These are phyloP conservation scores for Drymonia ruficornis DNA, from an alignment of 2,888 invertebrate species.

Conservation along the genomic window DNA sequence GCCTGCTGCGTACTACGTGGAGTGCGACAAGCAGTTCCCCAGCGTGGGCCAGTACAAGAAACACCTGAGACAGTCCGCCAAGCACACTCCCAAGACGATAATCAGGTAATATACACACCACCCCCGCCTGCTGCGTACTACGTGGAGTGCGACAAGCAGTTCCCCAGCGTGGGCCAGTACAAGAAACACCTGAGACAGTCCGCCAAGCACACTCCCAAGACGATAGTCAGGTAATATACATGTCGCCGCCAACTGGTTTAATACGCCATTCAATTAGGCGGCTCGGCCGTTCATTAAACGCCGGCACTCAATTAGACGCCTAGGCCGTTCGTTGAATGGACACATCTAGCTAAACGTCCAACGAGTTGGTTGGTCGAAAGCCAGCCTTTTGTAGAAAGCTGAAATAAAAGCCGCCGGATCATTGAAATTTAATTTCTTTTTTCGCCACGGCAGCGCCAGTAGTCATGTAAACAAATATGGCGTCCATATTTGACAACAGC, in stretches of 20 bases:
- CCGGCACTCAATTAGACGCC: no score
- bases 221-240: conserved; percentile 46
- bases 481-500: no score
- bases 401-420: no score
- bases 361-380: no score
- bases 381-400: no score
- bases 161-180: conserved; percentile 49
- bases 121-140: conserved; percentile 48
- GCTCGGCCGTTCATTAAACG: no score
- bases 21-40: conserved; percentile 60
- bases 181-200: conserved; percentile 54
- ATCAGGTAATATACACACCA: conserved; percentile 56
- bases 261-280: no score
- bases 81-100: conserved; percentile 45
- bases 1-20: conserved; percentile 56
- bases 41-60: conserved; percentile 51
- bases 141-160: conserved; percentile 67
- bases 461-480: no score
- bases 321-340: no score
- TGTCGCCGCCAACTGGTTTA: conserved; percentile 46
- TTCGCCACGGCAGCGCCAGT: no score
- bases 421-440: no score
- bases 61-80: conserved; percentile 53
- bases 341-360: no score
- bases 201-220: conserved; percentile 46